Conservation (phyloP, 1,140 invertebrate species). For the Monomorium pharaonis region DNA sequence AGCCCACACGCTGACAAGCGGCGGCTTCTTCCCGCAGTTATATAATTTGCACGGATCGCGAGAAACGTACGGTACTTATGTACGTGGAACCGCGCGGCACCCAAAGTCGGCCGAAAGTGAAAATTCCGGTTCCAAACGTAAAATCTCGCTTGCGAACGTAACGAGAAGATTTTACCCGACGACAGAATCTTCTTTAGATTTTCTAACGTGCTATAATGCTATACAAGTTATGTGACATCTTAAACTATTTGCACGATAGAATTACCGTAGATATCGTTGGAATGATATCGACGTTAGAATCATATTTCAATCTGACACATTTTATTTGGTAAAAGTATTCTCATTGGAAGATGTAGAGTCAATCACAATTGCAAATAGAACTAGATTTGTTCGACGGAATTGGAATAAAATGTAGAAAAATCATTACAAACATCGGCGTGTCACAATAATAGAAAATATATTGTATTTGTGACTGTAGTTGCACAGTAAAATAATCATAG, state of each 20-base stretch:
- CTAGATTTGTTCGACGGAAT: neutral
- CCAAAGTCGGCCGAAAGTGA: constrained; percentile 48
- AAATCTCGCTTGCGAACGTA: constrained; percentile 11
- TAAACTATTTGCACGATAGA: neutral
- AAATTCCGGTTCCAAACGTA: constrained; percentile 35
- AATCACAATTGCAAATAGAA: neutral
- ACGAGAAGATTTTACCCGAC: neutral
- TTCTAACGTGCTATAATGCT: neutral
- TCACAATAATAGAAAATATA: no score
- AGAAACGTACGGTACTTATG: constrained; percentile 42
- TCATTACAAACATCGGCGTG: neutral
- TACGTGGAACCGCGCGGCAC: neutral
- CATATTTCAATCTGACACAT: neutral
- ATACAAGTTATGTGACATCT: neutral
- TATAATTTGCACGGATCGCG: constrained; percentile 37
- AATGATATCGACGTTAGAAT: neutral
- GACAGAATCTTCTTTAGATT: neutral
- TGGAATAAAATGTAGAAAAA: neutral
- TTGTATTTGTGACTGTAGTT: no score
- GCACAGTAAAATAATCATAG: no score
- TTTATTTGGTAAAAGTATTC: neutral
- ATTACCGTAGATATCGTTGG: neutral
- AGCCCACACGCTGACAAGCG: constrained; percentile 45
- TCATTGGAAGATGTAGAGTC: neutral
- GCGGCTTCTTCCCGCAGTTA: constrained; percentile 29